These are phyloP conservation scores for Aegypius monachus DNA, from an alignment of 2,113 vertebrate genomes.

Conservation along the genomic window DNA sequence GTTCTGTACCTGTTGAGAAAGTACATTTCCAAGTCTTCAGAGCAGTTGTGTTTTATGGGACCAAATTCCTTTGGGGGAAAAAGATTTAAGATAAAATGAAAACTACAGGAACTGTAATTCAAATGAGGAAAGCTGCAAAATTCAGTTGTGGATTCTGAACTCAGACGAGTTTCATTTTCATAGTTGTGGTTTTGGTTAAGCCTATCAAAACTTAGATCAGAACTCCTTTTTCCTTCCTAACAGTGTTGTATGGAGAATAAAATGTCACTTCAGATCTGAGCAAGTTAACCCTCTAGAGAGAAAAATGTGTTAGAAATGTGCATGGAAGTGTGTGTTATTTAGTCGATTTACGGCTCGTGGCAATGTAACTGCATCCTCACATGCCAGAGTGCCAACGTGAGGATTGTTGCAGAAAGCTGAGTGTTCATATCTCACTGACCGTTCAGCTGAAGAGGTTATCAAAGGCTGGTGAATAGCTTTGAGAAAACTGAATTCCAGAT, in stretches of 20 bases:
- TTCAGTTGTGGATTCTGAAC: neutral
- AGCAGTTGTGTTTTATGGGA: neutral
- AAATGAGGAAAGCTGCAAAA: neutral
- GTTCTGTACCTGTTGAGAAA: neutral
- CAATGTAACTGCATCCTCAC: neutral
- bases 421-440: accelerated
- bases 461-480: neutral
- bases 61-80: neutral
- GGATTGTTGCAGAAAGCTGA: neutral
- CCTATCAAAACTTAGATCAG: conserved; percentile 12
- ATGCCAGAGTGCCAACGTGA: accelerated
- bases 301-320: neutral
- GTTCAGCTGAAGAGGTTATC: neutral
- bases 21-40: neutral
- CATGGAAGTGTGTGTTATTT: neutral
- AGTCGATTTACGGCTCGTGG: neutral
- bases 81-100: neutral
- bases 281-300: neutral
- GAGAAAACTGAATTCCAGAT: neutral
- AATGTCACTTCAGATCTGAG: neutral
- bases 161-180: neutral
- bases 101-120: neutral
- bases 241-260: neutral
- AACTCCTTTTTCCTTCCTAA: neutral
- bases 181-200: conserved; percentile 42